Conservation (phyloP, 2,888 invertebrate species). For the Lissonota sp. region DNA sequence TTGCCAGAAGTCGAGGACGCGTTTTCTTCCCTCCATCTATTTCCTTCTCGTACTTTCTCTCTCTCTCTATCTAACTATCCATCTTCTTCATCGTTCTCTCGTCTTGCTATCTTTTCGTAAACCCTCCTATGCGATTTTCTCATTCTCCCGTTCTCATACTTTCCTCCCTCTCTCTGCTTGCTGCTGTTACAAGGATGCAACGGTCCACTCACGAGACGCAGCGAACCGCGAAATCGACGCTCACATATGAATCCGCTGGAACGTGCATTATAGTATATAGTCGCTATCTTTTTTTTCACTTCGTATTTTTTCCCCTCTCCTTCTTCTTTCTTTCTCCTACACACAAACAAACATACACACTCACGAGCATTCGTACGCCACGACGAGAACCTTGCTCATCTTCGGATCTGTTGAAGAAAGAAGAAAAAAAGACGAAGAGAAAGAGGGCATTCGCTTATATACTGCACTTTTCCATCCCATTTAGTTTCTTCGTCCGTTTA, state of each 20-base stretch:
- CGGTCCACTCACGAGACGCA: slow-evolving; percentile 81
- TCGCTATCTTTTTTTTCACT: slow-evolving; percentile 42
- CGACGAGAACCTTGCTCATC: slow-evolving; percentile 21
- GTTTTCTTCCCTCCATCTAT: slow-evolving; percentile 49
- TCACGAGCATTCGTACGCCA: neutral
- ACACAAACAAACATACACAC: slow-evolving; percentile 12
- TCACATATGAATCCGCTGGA: slow-evolving; percentile 82
- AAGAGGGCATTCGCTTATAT: slow-evolving; percentile 27
- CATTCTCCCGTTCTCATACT: slow-evolving; percentile 6
- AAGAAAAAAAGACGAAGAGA: slow-evolving; percentile 21
- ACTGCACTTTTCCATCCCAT: slow-evolving; percentile 30
- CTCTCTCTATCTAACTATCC: slow-evolving; percentile 2
- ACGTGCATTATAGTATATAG: slow-evolving; percentile 65
- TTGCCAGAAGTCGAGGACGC: slow-evolving; percentile 76
- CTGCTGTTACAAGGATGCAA: slow-evolving; percentile 60
- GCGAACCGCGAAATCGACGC: slow-evolving; percentile 84
- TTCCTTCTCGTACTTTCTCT: slow-evolving; percentile 10
- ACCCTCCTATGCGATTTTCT: slow-evolving; percentile 1
- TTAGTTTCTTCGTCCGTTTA: slow-evolving; percentile 25
- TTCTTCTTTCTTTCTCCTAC: neutral
- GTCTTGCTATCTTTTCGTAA: slow-evolving; percentile 29
- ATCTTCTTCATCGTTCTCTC: slow-evolving; percentile 28
- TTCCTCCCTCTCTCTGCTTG: slow-evolving; percentile 1
- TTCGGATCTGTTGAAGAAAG: slow-evolving; percentile 24
- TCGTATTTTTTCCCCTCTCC: slow-evolving; percentile 33